Evolutionary conservation across 2,797 vertebrate species (phyloP), one percentile per base, ranked within the genome.

Genomic region (Odontamblyopus lacepedii): DNA sequence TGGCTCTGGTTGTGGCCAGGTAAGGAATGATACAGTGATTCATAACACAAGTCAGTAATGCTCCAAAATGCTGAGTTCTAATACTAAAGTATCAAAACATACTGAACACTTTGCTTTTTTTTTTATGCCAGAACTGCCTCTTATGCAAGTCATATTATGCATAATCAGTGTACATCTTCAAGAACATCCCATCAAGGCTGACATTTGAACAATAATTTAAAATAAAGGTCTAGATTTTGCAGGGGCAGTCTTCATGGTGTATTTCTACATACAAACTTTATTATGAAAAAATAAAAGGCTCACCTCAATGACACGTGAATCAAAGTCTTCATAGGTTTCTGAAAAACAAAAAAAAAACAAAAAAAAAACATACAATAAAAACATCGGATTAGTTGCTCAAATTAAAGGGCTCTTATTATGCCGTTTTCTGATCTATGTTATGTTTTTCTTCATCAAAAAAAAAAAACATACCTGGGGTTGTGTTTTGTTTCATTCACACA

Each of bases 321-420:
- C 96, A 87, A 99, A 99, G 75, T 95, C 93, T 74, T 96, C 93
- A 0, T 95, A 98, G 0, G 94, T 97, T 94, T 98, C 98, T 98
- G 93, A 69, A 60, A 61, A 79, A 64, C 84, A 56, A 76, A 1
- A 6, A 60, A 51, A 1, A n/a, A n/a, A n/a, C n/a, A n/a, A 63
- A 19, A 11, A 44, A 61, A 6, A 60, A 51, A 1, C 64, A 60
- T 29, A 60, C 13, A 60, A 26, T 55, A 26, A 23, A 26, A 23
- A 4, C 23, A 12, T 57, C 11, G 27, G 55, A 27, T 57, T 57
- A 27, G 55, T 13, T 12, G 32, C 0, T 35, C 32, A 6, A 6
- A 35, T 35, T 35, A 35, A 35, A 35, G 32, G 32, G 32, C 32
- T 35, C 32, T 35, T 35, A 35, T 35, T 35, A 7, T 1, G 1